phyloP scores from a whole-genome alignment of 2,797 vertebrate species.

The Platalea minor region DNA sequence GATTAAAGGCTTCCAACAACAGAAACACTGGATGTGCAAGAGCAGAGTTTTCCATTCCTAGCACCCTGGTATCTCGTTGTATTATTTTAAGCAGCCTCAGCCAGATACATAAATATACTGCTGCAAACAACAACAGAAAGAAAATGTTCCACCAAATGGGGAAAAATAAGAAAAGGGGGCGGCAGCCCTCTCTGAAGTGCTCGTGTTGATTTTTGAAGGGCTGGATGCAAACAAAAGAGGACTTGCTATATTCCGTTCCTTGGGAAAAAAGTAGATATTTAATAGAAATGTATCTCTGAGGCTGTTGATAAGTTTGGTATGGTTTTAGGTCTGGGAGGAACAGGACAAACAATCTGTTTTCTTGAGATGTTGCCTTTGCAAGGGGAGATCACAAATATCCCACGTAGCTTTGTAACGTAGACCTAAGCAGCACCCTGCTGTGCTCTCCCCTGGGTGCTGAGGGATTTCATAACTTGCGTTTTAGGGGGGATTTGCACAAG shows the following conservation, averaged over 20 bases:
- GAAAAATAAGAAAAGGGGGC: background rate
- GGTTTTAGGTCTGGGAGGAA: background rate
- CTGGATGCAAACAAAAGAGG: background rate
- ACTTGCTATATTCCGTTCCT: background rate
- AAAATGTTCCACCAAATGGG: background rate
- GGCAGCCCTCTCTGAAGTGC: background rate
- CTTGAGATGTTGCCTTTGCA: background rate
- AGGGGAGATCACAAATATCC: background rate
- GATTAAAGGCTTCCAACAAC: background rate
- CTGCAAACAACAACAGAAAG: background rate
- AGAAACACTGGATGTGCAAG: background rate
- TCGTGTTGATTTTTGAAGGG: background rate
- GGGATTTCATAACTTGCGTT: background rate
- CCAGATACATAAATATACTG: background rate
- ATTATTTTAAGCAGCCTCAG: slow-evolving; percentile 4
- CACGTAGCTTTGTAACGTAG: accelerated
- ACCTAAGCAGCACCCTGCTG: background rate
- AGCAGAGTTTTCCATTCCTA: background rate
- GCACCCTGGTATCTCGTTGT: accelerated
- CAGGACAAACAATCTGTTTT: background rate
- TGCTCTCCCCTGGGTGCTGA: background rate
- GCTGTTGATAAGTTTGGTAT: background rate
- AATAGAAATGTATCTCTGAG: background rate
- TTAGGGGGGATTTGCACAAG: background rate
- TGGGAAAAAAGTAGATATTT: background rate